A percentile compares a stretch with the other conserved stretches of the same genome.
Conservation (phyloP, 2,113 vertebrate species). For the Eidolon helvum region DNA sequence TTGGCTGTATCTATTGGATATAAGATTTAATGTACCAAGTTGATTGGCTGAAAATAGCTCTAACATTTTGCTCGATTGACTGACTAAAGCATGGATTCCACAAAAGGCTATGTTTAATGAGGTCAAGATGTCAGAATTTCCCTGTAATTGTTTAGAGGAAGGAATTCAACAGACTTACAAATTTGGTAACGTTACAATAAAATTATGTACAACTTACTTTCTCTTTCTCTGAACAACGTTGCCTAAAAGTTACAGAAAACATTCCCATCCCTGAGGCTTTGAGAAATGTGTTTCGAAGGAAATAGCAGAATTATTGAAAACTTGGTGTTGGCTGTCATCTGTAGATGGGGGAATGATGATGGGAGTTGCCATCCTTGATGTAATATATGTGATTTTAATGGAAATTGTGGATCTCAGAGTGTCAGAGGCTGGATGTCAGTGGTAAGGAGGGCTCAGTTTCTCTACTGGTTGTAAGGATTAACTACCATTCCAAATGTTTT, state of each 20-base stretch:
- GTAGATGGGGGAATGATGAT: neutral
- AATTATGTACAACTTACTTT: constrained; percentile 1
- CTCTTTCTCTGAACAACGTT: neutral
- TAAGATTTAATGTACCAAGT: neutral
- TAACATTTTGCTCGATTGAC: neutral
- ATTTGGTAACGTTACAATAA: constrained; percentile 21
- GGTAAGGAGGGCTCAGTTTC: neutral
- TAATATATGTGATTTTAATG: neutral
- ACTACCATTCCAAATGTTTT: neutral
- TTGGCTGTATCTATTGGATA: neutral
- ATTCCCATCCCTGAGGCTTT: neutral
- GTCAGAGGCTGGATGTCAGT: neutral
- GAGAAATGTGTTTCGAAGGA: constrained; percentile 19
- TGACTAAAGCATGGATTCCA: neutral
- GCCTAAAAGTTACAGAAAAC: neutral
- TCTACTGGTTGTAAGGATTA: neutral
- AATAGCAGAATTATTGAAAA: neutral
- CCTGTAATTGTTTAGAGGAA: constrained; percentile 33
- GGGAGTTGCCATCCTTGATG: neutral
- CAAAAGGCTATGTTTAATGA: constrained; percentile 7
- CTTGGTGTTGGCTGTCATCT: neutral
- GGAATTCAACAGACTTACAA: constrained; percentile 24
- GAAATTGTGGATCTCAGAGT: neutral
- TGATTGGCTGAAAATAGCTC: neutral
- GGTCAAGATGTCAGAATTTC: neutral